These are phyloP conservation scores for Riparia riparia DNA, from an alignment of 2,113 vertebrate species.

Conservation along the genomic window DNA sequence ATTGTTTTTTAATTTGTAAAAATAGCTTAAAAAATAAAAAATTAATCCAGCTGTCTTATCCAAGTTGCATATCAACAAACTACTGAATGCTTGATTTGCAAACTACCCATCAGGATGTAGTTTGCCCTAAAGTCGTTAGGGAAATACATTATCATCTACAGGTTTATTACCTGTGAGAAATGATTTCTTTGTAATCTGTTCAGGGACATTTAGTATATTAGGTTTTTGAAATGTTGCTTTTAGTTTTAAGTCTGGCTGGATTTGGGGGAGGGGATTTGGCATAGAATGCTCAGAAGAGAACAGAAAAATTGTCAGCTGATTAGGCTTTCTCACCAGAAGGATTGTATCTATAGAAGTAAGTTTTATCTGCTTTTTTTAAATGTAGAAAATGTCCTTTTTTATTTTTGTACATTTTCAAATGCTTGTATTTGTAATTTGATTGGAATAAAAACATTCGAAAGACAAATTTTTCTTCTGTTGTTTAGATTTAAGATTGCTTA, in stretches of 20 bases:
- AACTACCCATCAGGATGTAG: neutral
- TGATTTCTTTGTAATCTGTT: neutral
- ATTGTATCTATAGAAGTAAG: neutral
- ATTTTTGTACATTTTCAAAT: conserved; percentile 66
- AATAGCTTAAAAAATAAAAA: neutral
- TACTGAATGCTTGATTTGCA: neutral
- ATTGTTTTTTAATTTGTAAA: neutral
- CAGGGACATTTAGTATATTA: neutral
- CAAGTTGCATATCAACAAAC: neutral
- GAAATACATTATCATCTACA: neutral
- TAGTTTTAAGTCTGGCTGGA: neutral
- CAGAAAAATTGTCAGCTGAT: neutral
- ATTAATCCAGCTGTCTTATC: neutral
- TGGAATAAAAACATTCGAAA: conserved; percentile 69
- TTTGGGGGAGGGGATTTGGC: neutral
- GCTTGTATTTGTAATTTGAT: conserved; percentile 43
- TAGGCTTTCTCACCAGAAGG: neutral
- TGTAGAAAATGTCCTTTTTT: conserved; percentile 57
- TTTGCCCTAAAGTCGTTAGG: neutral
- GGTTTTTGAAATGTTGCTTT: neutral
- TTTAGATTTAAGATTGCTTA: neutral
- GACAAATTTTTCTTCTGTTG: neutral
- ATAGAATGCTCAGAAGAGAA: neutral
- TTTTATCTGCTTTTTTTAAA: conserved; percentile 25
- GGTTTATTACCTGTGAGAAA: neutral